A percentile compares a stretch with the other conserved stretches of the same genome.
Conservation (phyloP, 1,140 invertebrate genomes). For the Drosophila busckii region DNA sequence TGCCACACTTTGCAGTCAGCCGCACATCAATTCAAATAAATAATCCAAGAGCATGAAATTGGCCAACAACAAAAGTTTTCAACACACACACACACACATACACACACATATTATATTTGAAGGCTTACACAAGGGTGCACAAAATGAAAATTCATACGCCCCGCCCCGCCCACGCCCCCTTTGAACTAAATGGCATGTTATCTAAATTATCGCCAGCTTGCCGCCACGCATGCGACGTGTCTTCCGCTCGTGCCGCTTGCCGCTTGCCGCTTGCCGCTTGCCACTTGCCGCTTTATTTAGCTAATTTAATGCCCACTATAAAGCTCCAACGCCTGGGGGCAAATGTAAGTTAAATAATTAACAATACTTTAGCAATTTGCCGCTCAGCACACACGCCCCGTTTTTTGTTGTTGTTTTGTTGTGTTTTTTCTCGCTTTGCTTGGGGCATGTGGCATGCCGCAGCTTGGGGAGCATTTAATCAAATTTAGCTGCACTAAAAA, state of each 20-base stretch:
- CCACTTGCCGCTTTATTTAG: conserved; percentile 22
- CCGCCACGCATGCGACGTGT: conserved; percentile 55
- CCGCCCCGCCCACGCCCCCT: background rate
- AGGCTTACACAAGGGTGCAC: conserved; percentile 9
- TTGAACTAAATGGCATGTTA: conserved; percentile 63
- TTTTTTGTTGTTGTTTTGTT: too few species aligned
- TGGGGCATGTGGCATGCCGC: too few species aligned
- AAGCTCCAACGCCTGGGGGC: background rate
- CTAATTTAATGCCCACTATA: conserved; percentile 34
- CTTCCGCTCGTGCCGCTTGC: too few species aligned
- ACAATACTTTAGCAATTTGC: conserved; percentile 55
- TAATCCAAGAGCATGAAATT: conserved; percentile 73
- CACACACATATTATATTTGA: too few species aligned
- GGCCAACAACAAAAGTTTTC: conserved; percentile 57
- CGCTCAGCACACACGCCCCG: background rate
- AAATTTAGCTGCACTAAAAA: too few species aligned
- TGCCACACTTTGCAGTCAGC: conserved; percentile 34
- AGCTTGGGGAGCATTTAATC: too few species aligned
- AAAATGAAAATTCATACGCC: conserved; percentile 14
- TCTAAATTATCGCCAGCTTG: conserved; percentile 61
- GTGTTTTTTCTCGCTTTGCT: too few species aligned
- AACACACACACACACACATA: conserved; percentile 32
- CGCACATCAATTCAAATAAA: conserved; percentile 75
- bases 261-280: too few species aligned
- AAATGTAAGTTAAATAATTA: conserved; percentile 60